Conservation (phyloP, 2,113 vertebrate genomes). For the Aspiorhynchus laticeps region DNA sequence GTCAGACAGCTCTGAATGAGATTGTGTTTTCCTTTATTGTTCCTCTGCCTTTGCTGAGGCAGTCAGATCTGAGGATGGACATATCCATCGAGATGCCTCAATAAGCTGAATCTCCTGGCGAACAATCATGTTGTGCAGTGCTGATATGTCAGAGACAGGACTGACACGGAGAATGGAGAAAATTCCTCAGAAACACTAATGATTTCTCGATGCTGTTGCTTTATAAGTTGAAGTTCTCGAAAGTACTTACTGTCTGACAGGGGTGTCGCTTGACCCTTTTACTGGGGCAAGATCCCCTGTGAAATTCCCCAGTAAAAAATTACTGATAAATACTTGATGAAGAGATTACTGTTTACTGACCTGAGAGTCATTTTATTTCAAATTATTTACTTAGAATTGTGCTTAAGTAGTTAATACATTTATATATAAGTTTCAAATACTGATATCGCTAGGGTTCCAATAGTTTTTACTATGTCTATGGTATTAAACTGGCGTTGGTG, state of each 20-base stretch:
- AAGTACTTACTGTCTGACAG: neutral
- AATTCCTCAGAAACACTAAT: neutral
- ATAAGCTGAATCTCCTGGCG: constrained; percentile 24
- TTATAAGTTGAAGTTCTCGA: neutral
- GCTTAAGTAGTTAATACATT: neutral
- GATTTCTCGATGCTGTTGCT: neutral
- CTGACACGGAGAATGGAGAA: neutral
- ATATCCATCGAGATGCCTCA: constrained; percentile 31
- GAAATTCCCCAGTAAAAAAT: neutral
- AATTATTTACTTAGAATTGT: neutral
- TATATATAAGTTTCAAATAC: neutral
- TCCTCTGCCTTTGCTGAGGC: constrained; percentile 24
- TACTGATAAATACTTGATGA: neutral
- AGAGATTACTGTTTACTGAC: neutral
- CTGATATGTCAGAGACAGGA: constrained; percentile 8
- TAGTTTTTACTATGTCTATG: too few relatives aligned
- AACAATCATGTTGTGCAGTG: constrained; percentile 28
- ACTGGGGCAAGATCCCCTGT: neutral
- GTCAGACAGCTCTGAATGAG: constrained; percentile 45
- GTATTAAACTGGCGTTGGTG: too few relatives aligned
- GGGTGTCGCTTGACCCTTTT: neutral
- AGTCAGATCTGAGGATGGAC: constrained; percentile 25
- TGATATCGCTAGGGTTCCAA: too few relatives aligned
- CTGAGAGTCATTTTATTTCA: neutral
- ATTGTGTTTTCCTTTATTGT: constrained; percentile 51